These are phyloP conservation scores for Halictus quadricinctus DNA, from an alignment of 2,888 invertebrate genomes.

Conservation along the genomic window DNA sequence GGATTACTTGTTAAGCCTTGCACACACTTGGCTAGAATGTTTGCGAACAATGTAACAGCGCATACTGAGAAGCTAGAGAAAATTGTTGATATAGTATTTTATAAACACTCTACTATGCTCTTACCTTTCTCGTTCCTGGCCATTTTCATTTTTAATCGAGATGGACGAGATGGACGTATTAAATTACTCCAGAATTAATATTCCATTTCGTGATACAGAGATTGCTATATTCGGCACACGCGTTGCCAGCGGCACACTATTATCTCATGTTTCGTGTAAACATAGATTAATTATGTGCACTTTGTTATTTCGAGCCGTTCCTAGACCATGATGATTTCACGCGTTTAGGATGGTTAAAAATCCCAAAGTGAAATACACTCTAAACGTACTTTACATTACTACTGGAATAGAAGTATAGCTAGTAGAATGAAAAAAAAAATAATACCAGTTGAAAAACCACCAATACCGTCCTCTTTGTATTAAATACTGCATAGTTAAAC, in stretches of 20 bases:
- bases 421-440: no score
- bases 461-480: no score
- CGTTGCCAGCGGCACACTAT: not conserved
- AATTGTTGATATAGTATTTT: not conserved
- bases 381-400: not conserved
- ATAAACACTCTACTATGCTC: not conserved
- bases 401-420: no score
- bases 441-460: no score
- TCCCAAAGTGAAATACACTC: no score
- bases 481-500: no score
- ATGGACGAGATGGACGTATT: not conserved
- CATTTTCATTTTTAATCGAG: not conserved
- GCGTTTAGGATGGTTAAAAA: not conserved
- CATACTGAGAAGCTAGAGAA: not conserved
- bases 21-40: not conserved
- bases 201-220: not conserved
- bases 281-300: not conserved
- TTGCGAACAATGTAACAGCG: not conserved
- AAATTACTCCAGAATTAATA: not conserved
- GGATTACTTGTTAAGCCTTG: conserved; percentile 40
- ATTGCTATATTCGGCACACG: not conserved
- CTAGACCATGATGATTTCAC: not conserved
- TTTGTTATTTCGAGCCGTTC: not conserved
- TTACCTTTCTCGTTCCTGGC: not conserved
- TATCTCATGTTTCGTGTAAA: not conserved